These are phyloP conservation scores for Recurvirostra avosetta DNA, from an alignment of 2,113 vertebrate genomes.

Conservation along the genomic window DNA sequence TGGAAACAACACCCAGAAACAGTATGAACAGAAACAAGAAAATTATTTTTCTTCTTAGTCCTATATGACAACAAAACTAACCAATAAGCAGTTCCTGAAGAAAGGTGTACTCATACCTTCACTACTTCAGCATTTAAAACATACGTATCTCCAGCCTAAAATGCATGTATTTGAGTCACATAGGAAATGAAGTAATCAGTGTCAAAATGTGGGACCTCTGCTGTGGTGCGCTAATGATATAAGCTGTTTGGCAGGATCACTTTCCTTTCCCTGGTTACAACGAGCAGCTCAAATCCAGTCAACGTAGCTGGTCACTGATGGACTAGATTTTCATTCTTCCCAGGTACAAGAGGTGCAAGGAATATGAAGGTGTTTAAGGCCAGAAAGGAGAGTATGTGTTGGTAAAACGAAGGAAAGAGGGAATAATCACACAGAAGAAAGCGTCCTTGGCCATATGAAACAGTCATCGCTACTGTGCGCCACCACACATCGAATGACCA, in stretches of 20 bases:
- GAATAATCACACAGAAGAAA: background rate
- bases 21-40: background rate
- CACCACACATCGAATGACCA: background rate
- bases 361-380: slow-evolving; percentile 50
- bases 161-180: background rate
- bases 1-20: background rate
- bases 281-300: background rate
- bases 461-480: background rate
- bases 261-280: background rate
- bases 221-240: background rate
- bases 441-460: background rate
- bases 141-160: background rate
- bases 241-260: background rate
- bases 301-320: background rate
- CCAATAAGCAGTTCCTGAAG: background rate
- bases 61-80: background rate
- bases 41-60: background rate
- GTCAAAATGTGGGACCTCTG: background rate
- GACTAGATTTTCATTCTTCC: background rate
- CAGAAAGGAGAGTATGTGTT: background rate
- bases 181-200: background rate
- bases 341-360: background rate
- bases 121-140: background rate
- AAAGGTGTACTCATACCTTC: background rate
- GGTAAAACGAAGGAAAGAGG: background rate